Conservation (phyloP, 23 tunicate species). For the Botrylloides violaceus region DNA sequence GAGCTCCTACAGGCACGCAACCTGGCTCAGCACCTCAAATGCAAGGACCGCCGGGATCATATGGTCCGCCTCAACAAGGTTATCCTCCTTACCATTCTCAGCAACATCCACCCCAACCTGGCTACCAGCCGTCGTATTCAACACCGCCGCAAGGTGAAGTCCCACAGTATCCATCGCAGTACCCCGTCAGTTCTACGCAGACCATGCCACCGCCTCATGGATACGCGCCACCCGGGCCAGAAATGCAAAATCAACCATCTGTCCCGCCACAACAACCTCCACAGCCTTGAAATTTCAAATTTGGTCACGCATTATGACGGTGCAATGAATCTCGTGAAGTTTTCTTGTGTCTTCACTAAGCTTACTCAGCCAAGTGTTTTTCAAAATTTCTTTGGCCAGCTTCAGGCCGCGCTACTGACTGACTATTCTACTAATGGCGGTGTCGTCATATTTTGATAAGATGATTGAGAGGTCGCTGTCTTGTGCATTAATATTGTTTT, state of each 20-base stretch:
- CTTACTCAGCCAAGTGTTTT: no score
- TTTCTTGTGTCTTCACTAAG: not conserved
- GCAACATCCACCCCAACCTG: not conserved
- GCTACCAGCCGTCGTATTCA: slow-evolving; percentile 3
- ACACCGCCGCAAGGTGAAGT: slow-evolving; percentile 8
- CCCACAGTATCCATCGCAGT: not conserved
- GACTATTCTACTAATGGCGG: no score
- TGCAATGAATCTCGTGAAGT: not conserved
- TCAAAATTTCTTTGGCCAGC: no score
- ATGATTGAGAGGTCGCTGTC: no score
- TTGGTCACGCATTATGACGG: not conserved
- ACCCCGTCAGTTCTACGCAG: slow-evolving; percentile 1
- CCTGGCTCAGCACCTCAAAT: not conserved
- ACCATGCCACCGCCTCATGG: slow-evolving; percentile 14
- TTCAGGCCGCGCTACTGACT: not conserved
- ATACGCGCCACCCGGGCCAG: not conserved
- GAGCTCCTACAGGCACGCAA: slow-evolving; percentile 8
- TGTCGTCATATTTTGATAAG: no score
- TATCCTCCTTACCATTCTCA: slow-evolving; percentile 4
- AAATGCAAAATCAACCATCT: not conserved
- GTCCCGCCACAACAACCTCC: not conserved
- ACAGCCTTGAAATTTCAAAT: not conserved
- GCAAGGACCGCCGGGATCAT: slow-evolving; percentile 9
- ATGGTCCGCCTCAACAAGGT: not conserved
- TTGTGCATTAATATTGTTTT: no score